Evolutionary conservation across 2,888 invertebrate species (phyloP).

Genomic region (Microctonus brassicae): DNA sequence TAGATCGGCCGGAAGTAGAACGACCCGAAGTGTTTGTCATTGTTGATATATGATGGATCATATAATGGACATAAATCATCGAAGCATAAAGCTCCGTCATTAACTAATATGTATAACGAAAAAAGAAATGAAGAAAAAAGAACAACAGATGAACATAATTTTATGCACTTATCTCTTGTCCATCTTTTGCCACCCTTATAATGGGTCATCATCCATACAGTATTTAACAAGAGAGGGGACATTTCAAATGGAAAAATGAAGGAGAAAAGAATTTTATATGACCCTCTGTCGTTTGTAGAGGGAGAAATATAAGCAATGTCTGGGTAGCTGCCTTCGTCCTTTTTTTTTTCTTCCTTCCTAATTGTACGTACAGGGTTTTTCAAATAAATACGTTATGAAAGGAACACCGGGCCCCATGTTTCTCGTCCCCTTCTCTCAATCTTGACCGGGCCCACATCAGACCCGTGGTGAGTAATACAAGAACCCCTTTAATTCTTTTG

Average conservation of each 20-base stretch:
- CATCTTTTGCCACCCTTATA: slow-evolving; percentile 4
- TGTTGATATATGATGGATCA: slow-evolving; percentile 93
- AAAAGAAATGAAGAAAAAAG: not conserved
- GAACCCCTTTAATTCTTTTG: slow-evolving; percentile 31
- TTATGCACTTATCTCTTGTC: not conserved
- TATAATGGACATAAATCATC: not conserved
- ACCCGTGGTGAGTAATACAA: slow-evolving; percentile 27
- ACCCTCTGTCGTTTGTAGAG: slow-evolving; percentile 27
- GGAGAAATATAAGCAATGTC: slow-evolving; percentile 36
- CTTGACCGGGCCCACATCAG: slow-evolving; percentile 28
- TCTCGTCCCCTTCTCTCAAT: slow-evolving; percentile 43
- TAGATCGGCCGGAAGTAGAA: slow-evolving; percentile 79
- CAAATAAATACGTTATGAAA: slow-evolving; percentile 68
- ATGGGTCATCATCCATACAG: not conserved
- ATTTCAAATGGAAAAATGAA: slow-evolving; percentile 24
- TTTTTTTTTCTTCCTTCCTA: slow-evolving; percentile 50
- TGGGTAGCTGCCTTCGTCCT: slow-evolving; percentile 48
- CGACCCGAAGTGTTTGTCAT: slow-evolving; percentile 95
- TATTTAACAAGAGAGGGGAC: slow-evolving; percentile 2
- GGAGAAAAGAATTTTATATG: slow-evolving; percentile 26
- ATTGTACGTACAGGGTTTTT: slow-evolving; percentile 58
- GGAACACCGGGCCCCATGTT: slow-evolving; percentile 65
- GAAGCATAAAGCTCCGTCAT: not conserved
- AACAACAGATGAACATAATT: not conserved
- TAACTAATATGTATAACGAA: not conserved